A percentile compares a stretch with the other conserved stretches of the same genome.
These are phyloP conservation scores for Malurus splendens DNA, from an alignment of 2,797 vertebrate genomes.

Conservation along the genomic window DNA sequence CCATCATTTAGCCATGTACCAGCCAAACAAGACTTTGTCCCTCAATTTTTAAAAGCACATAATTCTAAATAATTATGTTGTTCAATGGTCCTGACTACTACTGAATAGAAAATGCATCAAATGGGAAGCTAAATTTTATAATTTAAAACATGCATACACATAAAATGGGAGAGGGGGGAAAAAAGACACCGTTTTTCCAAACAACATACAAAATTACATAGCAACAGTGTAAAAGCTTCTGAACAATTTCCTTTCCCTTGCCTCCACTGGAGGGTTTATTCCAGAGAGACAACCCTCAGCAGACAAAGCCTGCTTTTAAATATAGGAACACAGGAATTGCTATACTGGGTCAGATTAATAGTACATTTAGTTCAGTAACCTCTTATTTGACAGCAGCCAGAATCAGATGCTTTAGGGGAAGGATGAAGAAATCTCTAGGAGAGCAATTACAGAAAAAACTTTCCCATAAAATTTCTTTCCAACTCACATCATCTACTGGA, in stretches of 20 bases:
- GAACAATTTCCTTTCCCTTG: conserved; percentile 13
- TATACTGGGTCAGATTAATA: conserved; percentile 41
- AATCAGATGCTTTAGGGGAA: conserved; percentile 39
- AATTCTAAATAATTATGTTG: conserved; percentile 7
- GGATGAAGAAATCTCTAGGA: conserved; percentile 51
- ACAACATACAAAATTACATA: conserved; percentile 34
- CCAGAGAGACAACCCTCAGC: conserved; percentile 19
- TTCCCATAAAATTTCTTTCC: conserved; percentile 54
- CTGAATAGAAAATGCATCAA: neutral
- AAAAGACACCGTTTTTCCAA: neutral
- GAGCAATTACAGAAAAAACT: conserved; percentile 41
- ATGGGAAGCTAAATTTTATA: neutral
- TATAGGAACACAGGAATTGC: conserved; percentile 30
- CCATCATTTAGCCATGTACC: neutral
- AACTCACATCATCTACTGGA: conserved; percentile 12
- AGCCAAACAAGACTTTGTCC: neutral
- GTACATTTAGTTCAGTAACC: conserved; percentile 52
- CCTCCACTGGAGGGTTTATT: conserved; percentile 16
- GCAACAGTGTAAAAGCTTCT: conserved; percentile 34
- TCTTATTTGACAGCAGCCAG: conserved; percentile 47
- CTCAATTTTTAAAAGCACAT: conserved; percentile 10
- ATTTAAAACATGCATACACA: neutral
- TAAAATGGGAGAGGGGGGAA: neutral
- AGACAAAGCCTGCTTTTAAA: conserved; percentile 47
- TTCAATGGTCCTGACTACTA: neutral